Base-by-base conservation (phyloP, 2,113 vertebrate species). In the Cyphomyrus plagiostoma region DNA sequence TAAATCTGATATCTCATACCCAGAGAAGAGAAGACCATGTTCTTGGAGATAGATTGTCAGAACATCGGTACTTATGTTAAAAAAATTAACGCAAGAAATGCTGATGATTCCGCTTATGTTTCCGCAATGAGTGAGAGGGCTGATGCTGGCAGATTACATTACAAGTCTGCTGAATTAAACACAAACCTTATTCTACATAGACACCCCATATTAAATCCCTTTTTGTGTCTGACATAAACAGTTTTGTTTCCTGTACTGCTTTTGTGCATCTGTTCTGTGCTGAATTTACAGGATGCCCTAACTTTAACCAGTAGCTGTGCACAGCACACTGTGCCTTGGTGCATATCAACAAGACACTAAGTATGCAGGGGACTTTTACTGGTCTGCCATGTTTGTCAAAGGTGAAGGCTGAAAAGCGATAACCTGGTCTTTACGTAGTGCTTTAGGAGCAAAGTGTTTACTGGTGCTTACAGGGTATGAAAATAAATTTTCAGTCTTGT, bases 301-400 rank as follows among this genome's bases (percentile, higher is more conserved):
- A 48, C 53, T 56, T 46, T 89, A 89, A 89, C 80, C 53, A 86
- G 53, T 74, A 88, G 90, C 88, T 88, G 90, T 82, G 80, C 45
- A 48, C 89, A 90, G 58, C 89, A 91, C 88, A 87, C 88, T 92
- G 77, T 89, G 92, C 90, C 92, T 90, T 92, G 92, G 90, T 94
- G 35, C 42, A 87, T 93, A 90, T 90, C 90, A 90, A 91, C 89
- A 39, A 92, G 92, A 93, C 92, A 87, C 91, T 91, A 92, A 91
- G 95, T 94, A 94, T 92, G 93, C 91, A 90, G 84, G 82, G 91
- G 93, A 92, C 48, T 90, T 92, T 86, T 94, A 94, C 93, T 93
- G 94, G 91, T 80, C 2, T 5, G 89, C 89, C 56, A 23, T 52
- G 82, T 82, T 52, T 86, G 26, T 82, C 53, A 90, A 84, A 70